A percentile compares a stretch with the other conserved stretches of the same genome.
Evolutionary conservation across 1,140 invertebrate species (phyloP).

Genomic region (Bombus consobrinus): DNA sequence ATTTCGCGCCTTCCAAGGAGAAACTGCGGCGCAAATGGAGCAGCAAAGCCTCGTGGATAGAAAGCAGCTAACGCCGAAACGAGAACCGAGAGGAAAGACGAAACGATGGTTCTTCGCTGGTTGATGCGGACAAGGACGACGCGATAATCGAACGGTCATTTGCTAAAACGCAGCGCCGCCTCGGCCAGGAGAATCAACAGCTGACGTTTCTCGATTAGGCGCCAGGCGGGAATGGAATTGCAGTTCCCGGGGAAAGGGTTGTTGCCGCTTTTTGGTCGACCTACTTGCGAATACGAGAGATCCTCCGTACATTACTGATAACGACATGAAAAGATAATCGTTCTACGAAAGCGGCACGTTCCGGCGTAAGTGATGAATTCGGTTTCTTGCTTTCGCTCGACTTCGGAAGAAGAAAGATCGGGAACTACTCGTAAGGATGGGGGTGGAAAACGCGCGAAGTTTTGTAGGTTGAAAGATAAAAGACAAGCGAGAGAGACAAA

Average conservation of each 20-base stretch:
- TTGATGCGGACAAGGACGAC: neutral
- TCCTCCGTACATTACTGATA: constrained; percentile 23
- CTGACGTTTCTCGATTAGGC: constrained; percentile 20
- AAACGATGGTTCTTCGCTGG: too few relatives aligned
- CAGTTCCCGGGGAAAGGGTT: neutral
- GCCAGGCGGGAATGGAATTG: neutral
- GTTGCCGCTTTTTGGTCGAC: constrained; percentile 7
- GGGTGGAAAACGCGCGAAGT: neutral
- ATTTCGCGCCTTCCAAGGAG: constrained; percentile 26
- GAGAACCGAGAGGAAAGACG: neutral
- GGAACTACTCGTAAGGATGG: neutral
- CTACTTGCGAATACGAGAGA: neutral
- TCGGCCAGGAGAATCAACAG: constrained; percentile 16
- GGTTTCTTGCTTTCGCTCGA: neutral
- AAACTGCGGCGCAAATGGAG: constrained; percentile 2
- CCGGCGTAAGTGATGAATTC: neutral
- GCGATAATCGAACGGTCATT: constrained; percentile 39
- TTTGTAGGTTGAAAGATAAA: neutral
- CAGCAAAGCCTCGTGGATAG: neutral
- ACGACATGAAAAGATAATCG: constrained; percentile 31
- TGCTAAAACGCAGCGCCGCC: neutral
- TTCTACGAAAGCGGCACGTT: constrained; percentile 4
- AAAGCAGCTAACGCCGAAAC: neutral
- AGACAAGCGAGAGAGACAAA: neutral
- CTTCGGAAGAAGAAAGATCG: neutral